Base-by-base conservation (phyloP, 2,888 invertebrate species). In the Tuberolachnus salignus region DNA sequence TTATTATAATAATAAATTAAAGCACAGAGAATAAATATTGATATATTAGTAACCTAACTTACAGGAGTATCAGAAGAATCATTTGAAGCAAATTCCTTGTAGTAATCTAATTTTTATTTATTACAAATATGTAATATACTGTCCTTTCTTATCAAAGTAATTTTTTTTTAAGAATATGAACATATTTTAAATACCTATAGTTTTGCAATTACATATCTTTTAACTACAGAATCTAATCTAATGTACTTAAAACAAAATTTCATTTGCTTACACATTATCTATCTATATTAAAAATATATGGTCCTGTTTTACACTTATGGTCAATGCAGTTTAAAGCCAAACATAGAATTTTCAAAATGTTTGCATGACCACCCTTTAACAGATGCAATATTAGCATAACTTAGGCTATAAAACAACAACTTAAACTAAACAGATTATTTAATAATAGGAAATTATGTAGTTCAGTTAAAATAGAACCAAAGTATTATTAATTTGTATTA, bases 281-380 rank as follows among this genome's bases (percentile, higher is more conserved):
- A 11, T 2, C 49, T 51, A 26, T 51, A 3, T 51, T 70, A 46
- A 70, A 49, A 51, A 70, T 51, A 51, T 19, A 26, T 70, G 51
- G 46, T 26, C 51, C 49, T 51, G 46, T 70, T n/a, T 9, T 70
- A 11, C 70, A 49, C 51, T 53, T 70, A 70, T 51, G 70, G 70
- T 49, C 26, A 3, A 70, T 70, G 70, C 49, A 51, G n/a, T 51
- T 53, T 53, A 51, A 70, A 19, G 70, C 49, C 9, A 70, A 70
- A 26, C 70, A 70, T 19, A 46, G 51, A 23, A 19, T 53, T 51
- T 70, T 23, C 16, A 70, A 70, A 51, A 53, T 53, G 14, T 26
- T 51, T 21, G 53, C 70, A 21, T 51, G 61, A 61, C 16, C 34
- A 26, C 23, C 61, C 4, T 61, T 26, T 61, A 26, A 61, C 34